Base-by-base conservation (phyloP, 2,113 vertebrate genomes). In the Proteles cristata region DNA sequence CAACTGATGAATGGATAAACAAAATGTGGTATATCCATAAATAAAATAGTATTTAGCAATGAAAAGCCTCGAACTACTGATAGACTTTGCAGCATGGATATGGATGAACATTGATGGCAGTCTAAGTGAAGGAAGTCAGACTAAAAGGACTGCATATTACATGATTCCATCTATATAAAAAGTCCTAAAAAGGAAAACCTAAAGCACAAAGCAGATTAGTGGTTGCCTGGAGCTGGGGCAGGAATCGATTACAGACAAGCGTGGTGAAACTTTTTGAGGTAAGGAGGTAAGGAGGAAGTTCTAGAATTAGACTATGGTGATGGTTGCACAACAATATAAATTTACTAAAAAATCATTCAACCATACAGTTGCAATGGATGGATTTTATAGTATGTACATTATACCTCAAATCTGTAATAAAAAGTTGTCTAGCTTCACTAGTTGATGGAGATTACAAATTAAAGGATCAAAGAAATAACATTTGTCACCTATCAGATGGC, bases 261-360 rank as follows among this genome's bases (percentile, higher is more conserved):
- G 15, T 25, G n/a, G 45, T 28, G 28, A 80, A 68, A 69, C 23
- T n/a, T 68, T 88, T 25, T 76, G 66, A 43, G 58, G 58, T 39
- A 28, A 84, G 45, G 48, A n/a, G 39, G 39, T 39, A 71, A 53
- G 61, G 39, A 39, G 39, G 39, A 39, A 14, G 17, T 68, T 94
- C 39, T 92, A 48, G 92, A 81, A 68, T 68, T 86, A 33, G 58
- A 77, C 80, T 71, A 73, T 71, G 9, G 35, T 79, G 8, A 74
- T 58, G 11, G 11, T n/a, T 89, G 35, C 7, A 66, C 25, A 69
- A 28, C 28, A 39, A 48, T 58, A 39, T 53, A 53, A 16, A 88
- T 94, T 96, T 83, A 55, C 66, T 76, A 85, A 81, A 80, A 88
- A 91, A 68, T 39, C 16, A 91, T 88, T 87, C 66, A 58, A 7